A percentile compares a stretch with the other conserved stretches of the same genome.
phyloP scores from a whole-genome alignment of 2,113 vertebrate genomes.

The Beaufortia kweichowensis region DNA sequence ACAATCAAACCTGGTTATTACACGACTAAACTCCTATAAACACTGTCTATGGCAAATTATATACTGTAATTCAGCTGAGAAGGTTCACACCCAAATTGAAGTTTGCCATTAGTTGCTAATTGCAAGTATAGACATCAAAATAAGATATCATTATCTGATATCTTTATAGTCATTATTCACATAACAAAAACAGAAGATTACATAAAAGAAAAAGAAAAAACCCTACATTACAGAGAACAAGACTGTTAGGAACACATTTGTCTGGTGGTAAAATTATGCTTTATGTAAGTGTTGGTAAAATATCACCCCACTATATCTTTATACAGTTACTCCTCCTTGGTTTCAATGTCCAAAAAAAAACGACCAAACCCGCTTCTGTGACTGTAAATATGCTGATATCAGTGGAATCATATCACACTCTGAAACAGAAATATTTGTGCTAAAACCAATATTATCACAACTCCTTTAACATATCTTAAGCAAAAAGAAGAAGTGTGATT shows the following conservation, averaged over 20 bases:
- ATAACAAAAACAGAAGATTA: too few species aligned
- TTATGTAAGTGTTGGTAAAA: neutral
- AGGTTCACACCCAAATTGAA: neutral
- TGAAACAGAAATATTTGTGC: constrained; percentile 16
- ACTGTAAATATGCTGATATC: constrained; percentile 30
- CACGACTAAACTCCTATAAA: neutral
- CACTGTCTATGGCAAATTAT: neutral
- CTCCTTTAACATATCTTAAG: constrained; percentile 25
- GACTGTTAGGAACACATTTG: neutral
- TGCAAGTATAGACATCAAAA: constrained; percentile 9
- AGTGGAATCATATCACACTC: constrained; percentile 28
- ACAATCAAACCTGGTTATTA: neutral
- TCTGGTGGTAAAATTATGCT: too few species aligned
- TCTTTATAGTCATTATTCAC: too few species aligned
- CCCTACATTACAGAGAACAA: neutral
- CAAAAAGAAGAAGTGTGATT: constrained; percentile 48
- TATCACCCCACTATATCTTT: neutral
- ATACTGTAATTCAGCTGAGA: neutral
- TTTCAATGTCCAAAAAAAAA: neutral
- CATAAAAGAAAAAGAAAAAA: neutral
- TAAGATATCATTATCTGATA: neutral
- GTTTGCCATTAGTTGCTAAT: constrained; percentile 19
- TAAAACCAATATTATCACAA: constrained; percentile 50
- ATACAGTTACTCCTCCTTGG: neutral
- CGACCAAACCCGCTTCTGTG: constrained; percentile 2